Evolutionary conservation across 2,797 vertebrate genomes (phyloP).

Genomic region (Aselliscus stoliczkanus): DNA sequence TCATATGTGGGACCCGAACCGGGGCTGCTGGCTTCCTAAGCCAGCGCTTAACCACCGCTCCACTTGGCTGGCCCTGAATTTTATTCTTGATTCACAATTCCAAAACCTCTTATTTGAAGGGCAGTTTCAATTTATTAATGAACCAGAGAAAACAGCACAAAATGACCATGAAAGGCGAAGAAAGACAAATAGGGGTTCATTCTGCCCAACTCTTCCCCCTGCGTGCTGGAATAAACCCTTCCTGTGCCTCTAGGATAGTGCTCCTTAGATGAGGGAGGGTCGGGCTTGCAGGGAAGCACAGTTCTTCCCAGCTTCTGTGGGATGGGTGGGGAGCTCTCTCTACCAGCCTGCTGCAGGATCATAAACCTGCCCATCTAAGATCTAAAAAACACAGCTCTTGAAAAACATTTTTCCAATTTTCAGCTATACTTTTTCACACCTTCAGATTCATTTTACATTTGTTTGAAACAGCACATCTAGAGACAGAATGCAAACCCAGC

Average conservation of each 20-base stretch:
- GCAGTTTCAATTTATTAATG: constrained; percentile 61
- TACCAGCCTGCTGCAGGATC: not conserved
- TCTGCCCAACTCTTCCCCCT: not conserved
- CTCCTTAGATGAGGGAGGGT: not conserved
- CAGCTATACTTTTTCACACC: not conserved
- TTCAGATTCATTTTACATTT: constrained; percentile 20
- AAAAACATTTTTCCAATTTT: not conserved
- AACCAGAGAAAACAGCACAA: constrained; percentile 52
- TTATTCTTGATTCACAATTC: constrained; percentile 57
- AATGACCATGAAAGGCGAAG: constrained; percentile 32
- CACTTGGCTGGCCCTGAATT: too few species aligned
- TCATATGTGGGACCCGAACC: too few species aligned
- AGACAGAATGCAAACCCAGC: not conserved
- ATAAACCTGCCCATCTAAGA: not conserved
- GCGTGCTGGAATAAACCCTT: not conserved
- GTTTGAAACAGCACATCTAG: not conserved
- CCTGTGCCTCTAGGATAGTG: not conserved
- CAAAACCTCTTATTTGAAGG: constrained; percentile 50
- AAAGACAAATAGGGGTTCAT: not conserved
- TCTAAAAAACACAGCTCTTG: not conserved
- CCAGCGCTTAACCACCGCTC: too few species aligned
- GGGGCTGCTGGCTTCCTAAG: too few species aligned
- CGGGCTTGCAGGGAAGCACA: not conserved
- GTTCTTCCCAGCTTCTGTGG: not conserved
- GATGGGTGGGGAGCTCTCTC: not conserved